Evolutionary conservation across 1,140 invertebrate species (phyloP).

Genomic region (Anthonomus grandis): DNA sequence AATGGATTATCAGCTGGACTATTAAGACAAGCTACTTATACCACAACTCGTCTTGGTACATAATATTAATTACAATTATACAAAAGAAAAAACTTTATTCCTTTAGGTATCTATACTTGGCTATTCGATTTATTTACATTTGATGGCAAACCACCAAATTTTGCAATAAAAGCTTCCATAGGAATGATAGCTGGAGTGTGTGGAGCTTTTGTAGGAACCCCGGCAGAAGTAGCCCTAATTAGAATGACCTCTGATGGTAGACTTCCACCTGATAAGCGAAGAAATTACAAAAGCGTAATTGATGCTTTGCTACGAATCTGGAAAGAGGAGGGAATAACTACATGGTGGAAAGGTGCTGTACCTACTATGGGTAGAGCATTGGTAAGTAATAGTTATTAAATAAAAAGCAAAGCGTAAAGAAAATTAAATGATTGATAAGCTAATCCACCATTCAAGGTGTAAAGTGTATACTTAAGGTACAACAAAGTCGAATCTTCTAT

Average conservation of each 20-base stretch:
- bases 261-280: slow-evolving; percentile 75
- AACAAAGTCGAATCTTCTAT: no score
- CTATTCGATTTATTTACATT: slow-evolving; percentile 80
- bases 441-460: neutral
- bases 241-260: slow-evolving; percentile 96
- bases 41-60: slow-evolving; percentile 79
- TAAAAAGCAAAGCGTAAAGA: neutral
- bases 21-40: slow-evolving; percentile 95
- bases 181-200: slow-evolving; percentile 85
- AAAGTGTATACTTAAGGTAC: no score
- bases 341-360: slow-evolving; percentile 85
- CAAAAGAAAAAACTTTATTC: neutral
- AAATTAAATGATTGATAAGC: neutral
- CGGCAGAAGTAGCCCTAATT: slow-evolving; percentile 89
- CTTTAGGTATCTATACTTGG: slow-evolving; percentile 82
- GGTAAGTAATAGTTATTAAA: slow-evolving; percentile 41
- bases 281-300: slow-evolving; percentile 92
- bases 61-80: no score
- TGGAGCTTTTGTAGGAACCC: slow-evolving; percentile 79
- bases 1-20: slow-evolving; percentile 83
- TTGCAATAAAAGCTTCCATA: slow-evolving; percentile 62
- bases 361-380: slow-evolving; percentile 80
- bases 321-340: slow-evolving; percentile 83
- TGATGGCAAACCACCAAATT: slow-evolving; percentile 61
- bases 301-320: slow-evolving; percentile 85